Evolutionary conservation across 2,888 invertebrate genomes (phyloP), one percentile per base, ranked within the genome.

Genomic region (Morpho deidamia): DNA sequence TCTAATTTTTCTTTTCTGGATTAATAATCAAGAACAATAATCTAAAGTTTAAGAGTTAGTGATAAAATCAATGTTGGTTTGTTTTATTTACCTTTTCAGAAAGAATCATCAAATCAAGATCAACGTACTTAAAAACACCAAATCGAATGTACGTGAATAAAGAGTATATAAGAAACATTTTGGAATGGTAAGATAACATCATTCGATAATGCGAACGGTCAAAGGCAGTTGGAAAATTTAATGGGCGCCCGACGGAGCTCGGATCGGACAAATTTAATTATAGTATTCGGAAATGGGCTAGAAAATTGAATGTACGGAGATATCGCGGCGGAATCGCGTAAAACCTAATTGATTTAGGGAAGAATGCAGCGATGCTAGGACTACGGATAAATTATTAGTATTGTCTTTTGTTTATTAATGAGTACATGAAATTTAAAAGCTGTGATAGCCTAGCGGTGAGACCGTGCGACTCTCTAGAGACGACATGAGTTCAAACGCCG

Each of bases 191-290:
- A 48, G 47, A 40, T 48, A 48, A 39, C 49, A 42, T 42, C 44
- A 42, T 50, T 51, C 59, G 54, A 59, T 56, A 53, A 54, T 44
- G 57, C 38, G 40, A 46, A 64, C 69, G 74, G 69, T 69, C 72
- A 63, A 72, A 72, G 67, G 68, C 69, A 64, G 68, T 62, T 61
- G 66, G 68, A 67, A 70, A 72, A 72, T 73, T 71, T 71, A 70
- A 74, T 66, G 68, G 74, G 61, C 68, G 63, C 69, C 71, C 70
- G 64, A 61, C 65, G 68, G 70, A 69, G 69, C 71, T 71, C 56
- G 70, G 72, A 71, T 74, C 71, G 75, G 72, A 72, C 76, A 74
- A 83, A 83, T 84, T 85, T 78, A 86, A 86, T 85, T 85, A 83
- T 78, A 70, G 71, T 69, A 71, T 81, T 77, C 73, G 76, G 81